phyloP scores from a whole-genome alignment of 2,888 invertebrate genomes.

The Neria commutata region DNA sequence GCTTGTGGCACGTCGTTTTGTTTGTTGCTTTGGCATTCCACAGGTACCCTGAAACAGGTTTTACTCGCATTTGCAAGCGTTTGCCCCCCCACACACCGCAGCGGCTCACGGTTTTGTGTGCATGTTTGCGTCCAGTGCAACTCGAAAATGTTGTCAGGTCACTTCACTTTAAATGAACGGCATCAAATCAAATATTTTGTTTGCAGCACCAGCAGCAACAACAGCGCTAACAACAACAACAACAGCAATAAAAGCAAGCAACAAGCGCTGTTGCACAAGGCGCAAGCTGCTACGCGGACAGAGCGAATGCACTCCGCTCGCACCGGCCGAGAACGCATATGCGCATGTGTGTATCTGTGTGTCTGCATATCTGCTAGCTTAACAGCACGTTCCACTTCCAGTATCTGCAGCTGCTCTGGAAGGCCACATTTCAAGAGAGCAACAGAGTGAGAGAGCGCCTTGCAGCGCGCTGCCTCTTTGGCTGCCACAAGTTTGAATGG shows the following conservation, averaged over 20 bases:
- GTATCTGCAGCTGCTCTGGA: not conserved
- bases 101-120: not conserved
- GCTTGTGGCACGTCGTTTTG: constrained; percentile 34
- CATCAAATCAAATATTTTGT: constrained; percentile 36
- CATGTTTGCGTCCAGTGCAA: constrained; percentile 22
- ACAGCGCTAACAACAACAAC: not conserved
- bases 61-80: constrained; percentile 22
- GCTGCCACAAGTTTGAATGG: no score
- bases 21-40: constrained; percentile 30
- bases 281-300: not conserved
- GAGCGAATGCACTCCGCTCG: no score
- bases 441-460: not conserved
- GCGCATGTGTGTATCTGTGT: no score
- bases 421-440: no score
- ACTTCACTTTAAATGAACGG: constrained; percentile 38
- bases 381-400: constrained; percentile 8
- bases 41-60: constrained; percentile 41
- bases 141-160: constrained; percentile 43
- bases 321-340: no score
- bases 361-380: no score
- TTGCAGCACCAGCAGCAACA: constrained; percentile 23
- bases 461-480: not conserved
- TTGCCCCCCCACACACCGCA: constrained; percentile 16
- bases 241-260: constrained; percentile 9
- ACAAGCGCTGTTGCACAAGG: constrained; percentile 14